A percentile compares a stretch with the other conserved stretches of the same genome.
Evolutionary conservation across 1,140 invertebrate genomes (phyloP).

Genomic region (Drosophila mauritiana): DNA sequence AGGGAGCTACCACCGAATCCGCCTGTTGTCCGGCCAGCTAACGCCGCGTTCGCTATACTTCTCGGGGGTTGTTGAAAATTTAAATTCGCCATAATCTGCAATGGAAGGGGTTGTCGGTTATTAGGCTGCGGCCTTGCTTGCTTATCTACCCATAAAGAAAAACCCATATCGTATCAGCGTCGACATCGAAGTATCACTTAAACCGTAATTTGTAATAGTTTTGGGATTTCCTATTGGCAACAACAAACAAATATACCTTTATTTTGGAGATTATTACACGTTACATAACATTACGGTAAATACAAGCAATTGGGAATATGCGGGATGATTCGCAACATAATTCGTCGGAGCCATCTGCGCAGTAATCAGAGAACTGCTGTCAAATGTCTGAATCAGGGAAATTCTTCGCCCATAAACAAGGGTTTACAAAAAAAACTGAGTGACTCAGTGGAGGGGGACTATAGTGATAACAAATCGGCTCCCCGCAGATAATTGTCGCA

Average conservation of each 20-base stretch:
- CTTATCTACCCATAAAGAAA: not conserved
- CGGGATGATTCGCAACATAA: not conserved
- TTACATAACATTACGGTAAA: too few species aligned
- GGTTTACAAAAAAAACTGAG: not conserved
- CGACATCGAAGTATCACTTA: not conserved
- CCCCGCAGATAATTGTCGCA: slow-evolving; percentile 29
- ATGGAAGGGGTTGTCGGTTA: not conserved
- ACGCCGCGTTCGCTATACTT: slow-evolving; percentile 89
- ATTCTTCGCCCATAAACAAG: not conserved
- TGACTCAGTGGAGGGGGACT: slow-evolving; percentile 18
- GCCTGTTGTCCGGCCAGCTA: slow-evolving; percentile 87
- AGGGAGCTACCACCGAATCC: slow-evolving; percentile 87
- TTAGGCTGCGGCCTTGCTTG: not conserved
- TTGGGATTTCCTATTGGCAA: too few species aligned
- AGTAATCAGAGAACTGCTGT: not conserved
- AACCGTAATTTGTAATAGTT: not conserved
- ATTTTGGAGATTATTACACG: too few species aligned
- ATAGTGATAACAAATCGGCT: slow-evolving; percentile 30
- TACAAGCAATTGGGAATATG: too few species aligned
- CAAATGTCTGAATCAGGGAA: not conserved
- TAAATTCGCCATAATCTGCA: slow-evolving; percentile 90
- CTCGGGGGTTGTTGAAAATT: slow-evolving; percentile 92
- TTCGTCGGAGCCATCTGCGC: slow-evolving; percentile 1
- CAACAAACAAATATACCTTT: too few species aligned
- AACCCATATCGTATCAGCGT: not conserved